Conservation (phyloP, 2,113 vertebrate genomes). For the Pycnonotus jocosus region DNA sequence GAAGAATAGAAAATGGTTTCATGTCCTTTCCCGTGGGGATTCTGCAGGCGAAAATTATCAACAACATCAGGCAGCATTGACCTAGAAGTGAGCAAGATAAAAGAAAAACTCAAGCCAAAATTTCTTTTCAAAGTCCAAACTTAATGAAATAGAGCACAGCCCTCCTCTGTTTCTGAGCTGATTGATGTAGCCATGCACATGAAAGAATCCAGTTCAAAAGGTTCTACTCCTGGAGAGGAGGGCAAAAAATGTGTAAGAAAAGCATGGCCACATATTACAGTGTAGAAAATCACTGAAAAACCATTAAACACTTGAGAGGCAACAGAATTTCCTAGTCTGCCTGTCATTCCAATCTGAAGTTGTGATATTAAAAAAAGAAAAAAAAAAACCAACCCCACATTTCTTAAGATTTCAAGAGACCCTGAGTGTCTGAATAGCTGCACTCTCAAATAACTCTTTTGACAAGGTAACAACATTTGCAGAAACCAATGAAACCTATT, state of each 20-base stretch:
- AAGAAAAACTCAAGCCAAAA: not conserved
- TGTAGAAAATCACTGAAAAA: not conserved
- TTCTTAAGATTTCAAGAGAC: not conserved
- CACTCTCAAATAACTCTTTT: not conserved
- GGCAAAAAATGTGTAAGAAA: not conserved
- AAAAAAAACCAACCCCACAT: rapidly evolving
- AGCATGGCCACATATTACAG: not conserved
- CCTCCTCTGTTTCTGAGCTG: not conserved
- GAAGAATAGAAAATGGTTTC: constrained; percentile 98
- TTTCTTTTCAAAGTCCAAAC: not conserved
- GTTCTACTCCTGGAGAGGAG: not conserved
- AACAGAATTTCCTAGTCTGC: not conserved
- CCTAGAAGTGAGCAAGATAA: constrained; percentile 68
- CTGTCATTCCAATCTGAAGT: not conserved
- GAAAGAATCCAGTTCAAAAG: not conserved
- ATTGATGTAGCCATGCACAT: not conserved
- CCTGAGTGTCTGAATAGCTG: not conserved
- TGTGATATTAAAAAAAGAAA: not conserved
- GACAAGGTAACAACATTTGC: not conserved
- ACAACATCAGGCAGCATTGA: constrained; percentile 96
- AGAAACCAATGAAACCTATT: not conserved
- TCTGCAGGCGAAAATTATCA: constrained; percentile 86
- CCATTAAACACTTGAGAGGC: not conserved
- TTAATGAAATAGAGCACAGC: not conserved
- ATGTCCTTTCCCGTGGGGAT: constrained; percentile 79